A percentile compares a stretch with the other conserved stretches of the same genome.
phyloP scores from a whole-genome alignment of 2,797 vertebrate species.

The Propithecus deckenii region DNA sequence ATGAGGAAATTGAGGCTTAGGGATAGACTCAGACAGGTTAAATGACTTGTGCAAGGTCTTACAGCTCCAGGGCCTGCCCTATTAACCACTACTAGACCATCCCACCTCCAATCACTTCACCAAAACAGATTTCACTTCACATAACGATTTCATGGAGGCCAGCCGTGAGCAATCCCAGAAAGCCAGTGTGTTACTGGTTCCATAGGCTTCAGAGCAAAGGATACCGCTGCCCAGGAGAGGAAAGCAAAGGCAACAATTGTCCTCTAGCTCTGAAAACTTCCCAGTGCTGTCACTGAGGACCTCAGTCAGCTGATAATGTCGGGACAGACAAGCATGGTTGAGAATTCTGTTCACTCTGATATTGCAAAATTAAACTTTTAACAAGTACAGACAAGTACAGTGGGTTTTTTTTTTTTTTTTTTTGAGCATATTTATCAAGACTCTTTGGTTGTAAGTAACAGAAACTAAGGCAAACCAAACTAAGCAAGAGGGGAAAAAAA shows the following conservation, averaged over 20 bases:
- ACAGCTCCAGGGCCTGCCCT: not conserved
- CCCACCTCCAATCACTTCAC: not conserved
- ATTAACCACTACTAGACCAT: not conserved
- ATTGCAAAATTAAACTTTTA: not conserved
- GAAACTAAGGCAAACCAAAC: slow-evolving; percentile 23
- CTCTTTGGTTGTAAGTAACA: not conserved
- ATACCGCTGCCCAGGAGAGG: not conserved
- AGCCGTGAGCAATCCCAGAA: slow-evolving; percentile 11
- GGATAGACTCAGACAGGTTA: not conserved
- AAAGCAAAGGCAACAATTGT: not conserved
- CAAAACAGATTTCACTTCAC: not conserved
- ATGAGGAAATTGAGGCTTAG: not conserved
- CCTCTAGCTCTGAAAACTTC: not conserved
- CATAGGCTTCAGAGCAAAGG: not conserved
- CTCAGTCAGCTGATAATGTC: not conserved
- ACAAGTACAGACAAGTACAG: not conserved
- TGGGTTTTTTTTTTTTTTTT: not conserved
- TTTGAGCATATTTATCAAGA: not conserved
- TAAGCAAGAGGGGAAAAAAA: not conserved
- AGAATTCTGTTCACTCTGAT: not conserved
- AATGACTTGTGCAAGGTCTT: not conserved
- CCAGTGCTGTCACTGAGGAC: not conserved
- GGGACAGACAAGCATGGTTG: not conserved
- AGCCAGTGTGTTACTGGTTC: not conserved
- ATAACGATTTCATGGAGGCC: not conserved